These are phyloP conservation scores for Meloidogyne hapla DNA, from an alignment of 1,140 invertebrate genomes.

Conservation along the genomic window DNA sequence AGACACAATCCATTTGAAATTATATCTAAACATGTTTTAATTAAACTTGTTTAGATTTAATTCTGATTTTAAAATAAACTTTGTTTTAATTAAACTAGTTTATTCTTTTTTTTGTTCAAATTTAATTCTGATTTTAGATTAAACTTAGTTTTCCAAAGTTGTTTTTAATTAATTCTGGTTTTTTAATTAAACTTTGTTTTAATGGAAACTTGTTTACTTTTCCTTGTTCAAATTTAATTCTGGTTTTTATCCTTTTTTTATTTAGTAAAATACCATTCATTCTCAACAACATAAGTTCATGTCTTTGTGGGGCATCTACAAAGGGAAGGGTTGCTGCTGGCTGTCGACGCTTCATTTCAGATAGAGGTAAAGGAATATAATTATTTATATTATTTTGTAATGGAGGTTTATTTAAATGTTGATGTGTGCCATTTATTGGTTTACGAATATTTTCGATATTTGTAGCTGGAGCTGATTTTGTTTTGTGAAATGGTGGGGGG, in stretches of 20 bases:
- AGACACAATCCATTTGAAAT: constrained; percentile 70
- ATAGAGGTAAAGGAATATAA: background rate
- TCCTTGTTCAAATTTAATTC: background rate
- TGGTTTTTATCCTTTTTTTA: background rate
- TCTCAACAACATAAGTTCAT: constrained; percentile 76
- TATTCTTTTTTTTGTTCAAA: background rate
- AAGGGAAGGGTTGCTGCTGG: constrained; percentile 69
- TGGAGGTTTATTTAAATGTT: constrained; percentile 15
- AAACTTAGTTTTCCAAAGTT: background rate
- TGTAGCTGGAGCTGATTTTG: constrained; percentile 34
- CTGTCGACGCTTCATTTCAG: background rate
- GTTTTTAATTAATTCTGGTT: background rate
- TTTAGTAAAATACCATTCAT: constrained; percentile 68
- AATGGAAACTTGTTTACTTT: background rate
- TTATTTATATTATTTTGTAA: constrained; percentile 29
- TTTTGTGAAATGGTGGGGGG: constrained; percentile 38
- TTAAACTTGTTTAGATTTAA: background rate
- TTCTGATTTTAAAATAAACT: background rate
- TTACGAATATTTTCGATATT: constrained; percentile 15
- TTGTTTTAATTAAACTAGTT: no score
- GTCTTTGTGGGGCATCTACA: constrained; percentile 78
- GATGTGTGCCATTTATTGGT: constrained; percentile 4
- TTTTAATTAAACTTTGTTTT: no score
- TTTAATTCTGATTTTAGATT: background rate
- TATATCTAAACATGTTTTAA: constrained; percentile 69